Conservation (phyloP, 2,113 vertebrate genomes). For the Falcunculus frontatus region DNA sequence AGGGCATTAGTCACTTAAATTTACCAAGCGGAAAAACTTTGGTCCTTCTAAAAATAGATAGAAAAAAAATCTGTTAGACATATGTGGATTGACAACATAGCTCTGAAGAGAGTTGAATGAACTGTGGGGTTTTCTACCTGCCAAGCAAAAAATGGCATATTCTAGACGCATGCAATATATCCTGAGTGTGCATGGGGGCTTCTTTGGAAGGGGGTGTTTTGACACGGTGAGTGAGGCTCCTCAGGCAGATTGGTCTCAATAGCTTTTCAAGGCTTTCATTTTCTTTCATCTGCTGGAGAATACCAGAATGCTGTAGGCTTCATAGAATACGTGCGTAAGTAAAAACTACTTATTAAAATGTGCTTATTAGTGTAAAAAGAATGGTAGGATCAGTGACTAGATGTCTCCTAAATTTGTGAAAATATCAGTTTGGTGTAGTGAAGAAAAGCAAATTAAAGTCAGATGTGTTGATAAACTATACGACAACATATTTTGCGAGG, state of each 20-base stretch:
- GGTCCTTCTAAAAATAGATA: conserved; percentile 45
- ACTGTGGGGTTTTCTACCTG: conserved; percentile 21
- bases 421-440: not conserved
- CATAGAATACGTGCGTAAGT: not conserved
- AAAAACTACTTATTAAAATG: not conserved
- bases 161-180: not conserved
- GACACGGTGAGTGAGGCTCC: not conserved
- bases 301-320: not conserved
- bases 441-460: not conserved
- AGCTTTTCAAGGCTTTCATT: not conserved
- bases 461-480: not conserved
- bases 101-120: not conserved
- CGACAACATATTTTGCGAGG: rapidly evolving
- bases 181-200: not conserved
- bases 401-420: not conserved
- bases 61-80: conserved; percentile 53
- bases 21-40: conserved; percentile 29
- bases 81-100: conserved; percentile 1
- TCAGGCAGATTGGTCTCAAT: not conserved
- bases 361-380: not conserved
- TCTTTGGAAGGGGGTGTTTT: not conserved
- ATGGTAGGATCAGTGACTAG: not conserved
- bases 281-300: not conserved
- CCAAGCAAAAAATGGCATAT: not conserved
- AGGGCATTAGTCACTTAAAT: conserved; percentile 12